Evolutionary conservation across 2,113 vertebrate genomes (phyloP), one percentile per base, ranked within the genome.

Genomic region (Phoxinus phoxinus): DNA sequence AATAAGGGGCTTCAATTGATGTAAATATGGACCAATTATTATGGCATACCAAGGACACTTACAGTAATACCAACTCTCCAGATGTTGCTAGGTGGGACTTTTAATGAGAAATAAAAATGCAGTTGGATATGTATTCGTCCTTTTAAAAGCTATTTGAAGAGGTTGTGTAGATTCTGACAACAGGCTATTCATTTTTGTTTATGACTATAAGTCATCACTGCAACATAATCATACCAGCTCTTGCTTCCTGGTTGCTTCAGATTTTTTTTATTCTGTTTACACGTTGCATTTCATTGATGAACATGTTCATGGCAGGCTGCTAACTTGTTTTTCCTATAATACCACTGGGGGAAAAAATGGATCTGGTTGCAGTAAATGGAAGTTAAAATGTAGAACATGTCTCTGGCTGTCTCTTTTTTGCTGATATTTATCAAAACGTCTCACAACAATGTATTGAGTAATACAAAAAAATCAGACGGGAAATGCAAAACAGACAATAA

Each of bases 1-100:
- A 90, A 90, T 91, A 92, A 93, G 89, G 71, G 78, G 77, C 86
- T 88, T 85, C 74, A 87, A 85, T 56, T 91, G 89, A 93, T 67
- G 89, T 88, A 83, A 85, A 21, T 56, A 56, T 88, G 88, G 84
- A 84, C 87, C 90, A 91, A 46, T 17, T 48, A 93, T 93, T 91
- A 93, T 86, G 85, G 83, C 56, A 37, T 65, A 83, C 74, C 86
- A 84, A 80, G 74, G 71, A 67, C 19, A 51, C 89, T 27, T 61
- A 41, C 2, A 41, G 8, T 41, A 46, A 59, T 41, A 71, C 73
- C 35, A 65, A 59, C 77, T 63, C 27, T 74, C 51, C 27, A 63
- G 19, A 19, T 74, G 71, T 63, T 63, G n/a, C 35, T 44, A 4
- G 77, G 27, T 44, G 35, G 23, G 37, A 21, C 58, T 80, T 80